phyloP scores from a whole-genome alignment of 2,888 invertebrate genomes.

The Himalopsyche anomala region DNA sequence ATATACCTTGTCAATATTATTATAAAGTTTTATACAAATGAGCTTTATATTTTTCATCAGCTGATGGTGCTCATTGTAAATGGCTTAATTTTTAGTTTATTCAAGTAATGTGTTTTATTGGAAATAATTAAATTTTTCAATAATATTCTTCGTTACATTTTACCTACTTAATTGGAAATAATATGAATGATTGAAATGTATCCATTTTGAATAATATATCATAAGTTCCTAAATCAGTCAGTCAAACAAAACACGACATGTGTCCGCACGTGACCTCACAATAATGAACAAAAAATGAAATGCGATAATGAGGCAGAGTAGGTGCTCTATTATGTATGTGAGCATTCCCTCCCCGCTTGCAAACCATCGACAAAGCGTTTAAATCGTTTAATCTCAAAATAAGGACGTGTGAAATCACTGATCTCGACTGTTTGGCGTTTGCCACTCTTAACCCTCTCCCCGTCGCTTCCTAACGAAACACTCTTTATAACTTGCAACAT shows the following conservation, averaged over 20 bases:
- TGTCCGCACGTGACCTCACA: conserved; percentile 26
- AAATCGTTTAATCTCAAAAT: conserved; percentile 62
- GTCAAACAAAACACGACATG: neutral
- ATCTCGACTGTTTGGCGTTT: conserved; percentile 53
- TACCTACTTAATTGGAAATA: too few relatives aligned
- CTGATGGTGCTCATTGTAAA: too few relatives aligned
- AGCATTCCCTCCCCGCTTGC: neutral
- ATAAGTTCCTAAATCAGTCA: too few relatives aligned
- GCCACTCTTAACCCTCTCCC: conserved; percentile 47
- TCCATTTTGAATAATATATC: too few relatives aligned
- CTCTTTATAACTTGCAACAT: conserved; percentile 39
- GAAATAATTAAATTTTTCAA: too few relatives aligned
- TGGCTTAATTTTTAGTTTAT: too few relatives aligned
- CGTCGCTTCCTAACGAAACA: conserved; percentile 48
- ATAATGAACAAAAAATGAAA: conserved; percentile 28
- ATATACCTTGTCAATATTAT: too few relatives aligned
- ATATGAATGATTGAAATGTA: too few relatives aligned
- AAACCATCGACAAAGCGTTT: conserved; percentile 12
- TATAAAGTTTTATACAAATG: too few relatives aligned
- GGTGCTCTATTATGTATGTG: conserved; percentile 13
- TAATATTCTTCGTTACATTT: too few relatives aligned
- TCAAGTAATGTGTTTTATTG: too few relatives aligned
- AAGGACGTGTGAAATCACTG: conserved; percentile 64
- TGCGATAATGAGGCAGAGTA: conserved; percentile 6
- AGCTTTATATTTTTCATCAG: too few relatives aligned